These are phyloP conservation scores for Ormyrus labotus DNA, from an alignment of 2,888 invertebrate species.

Conservation along the genomic window DNA sequence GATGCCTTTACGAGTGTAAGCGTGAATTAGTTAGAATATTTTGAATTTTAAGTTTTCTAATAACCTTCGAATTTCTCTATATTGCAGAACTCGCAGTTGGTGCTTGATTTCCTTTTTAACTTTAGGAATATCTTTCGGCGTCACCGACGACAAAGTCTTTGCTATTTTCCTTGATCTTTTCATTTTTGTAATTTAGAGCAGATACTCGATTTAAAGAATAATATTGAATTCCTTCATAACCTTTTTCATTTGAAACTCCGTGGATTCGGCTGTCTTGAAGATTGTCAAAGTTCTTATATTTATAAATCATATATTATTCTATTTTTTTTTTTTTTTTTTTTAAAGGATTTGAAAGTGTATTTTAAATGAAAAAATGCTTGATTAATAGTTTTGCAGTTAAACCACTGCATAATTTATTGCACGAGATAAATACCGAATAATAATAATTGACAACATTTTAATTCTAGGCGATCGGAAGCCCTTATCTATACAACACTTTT, in stretches of 20 bases:
- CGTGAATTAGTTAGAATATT: neutral
- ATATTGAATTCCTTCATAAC: constrained; percentile 8
- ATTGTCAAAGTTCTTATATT: neutral
- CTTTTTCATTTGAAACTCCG: neutral
- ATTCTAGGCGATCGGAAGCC: constrained; percentile 3
- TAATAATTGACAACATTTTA: constrained; percentile 56
- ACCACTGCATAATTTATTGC: constrained; percentile 70
- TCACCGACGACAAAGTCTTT: constrained; percentile 59
- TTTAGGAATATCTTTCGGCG: constrained; percentile 60
- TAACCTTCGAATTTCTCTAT: constrained; percentile 71
- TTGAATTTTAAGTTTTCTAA: neutral
- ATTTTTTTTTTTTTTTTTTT: no score
- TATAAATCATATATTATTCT: neutral
- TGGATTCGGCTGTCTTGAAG: neutral
- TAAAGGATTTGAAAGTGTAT: neutral
- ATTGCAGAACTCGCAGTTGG: constrained; percentile 69
- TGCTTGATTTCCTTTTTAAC: constrained; percentile 68
- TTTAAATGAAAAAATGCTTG: constrained; percentile 24
- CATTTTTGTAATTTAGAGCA: constrained; percentile 21
- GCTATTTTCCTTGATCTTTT: neutral
- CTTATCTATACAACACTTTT: neutral
- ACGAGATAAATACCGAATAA: constrained; percentile 62
- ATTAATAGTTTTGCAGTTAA: constrained; percentile 61
- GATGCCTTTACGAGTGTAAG: constrained; percentile 72
- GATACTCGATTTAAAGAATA: neutral